Conservation (phyloP, 2,888 invertebrate genomes). For the Acronicta aceris region DNA sequence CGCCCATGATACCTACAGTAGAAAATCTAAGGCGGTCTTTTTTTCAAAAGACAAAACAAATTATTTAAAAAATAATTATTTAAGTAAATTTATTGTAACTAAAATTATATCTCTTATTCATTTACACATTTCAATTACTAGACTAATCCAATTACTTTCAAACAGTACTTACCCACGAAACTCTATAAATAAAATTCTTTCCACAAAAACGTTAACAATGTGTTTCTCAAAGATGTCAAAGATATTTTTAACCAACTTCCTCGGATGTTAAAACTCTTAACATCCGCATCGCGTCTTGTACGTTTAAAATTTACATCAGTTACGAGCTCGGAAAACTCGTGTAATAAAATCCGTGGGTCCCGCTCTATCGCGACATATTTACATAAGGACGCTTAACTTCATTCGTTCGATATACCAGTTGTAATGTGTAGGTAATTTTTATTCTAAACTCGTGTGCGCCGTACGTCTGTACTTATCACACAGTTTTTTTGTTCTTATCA, state of each 20-base stretch:
- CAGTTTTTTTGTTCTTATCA: slow-evolving; percentile 37
- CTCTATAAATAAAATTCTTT: slow-evolving; percentile 3
- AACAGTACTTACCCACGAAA: neutral
- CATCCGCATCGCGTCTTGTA: slow-evolving; percentile 46
- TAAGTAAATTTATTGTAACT: no score
- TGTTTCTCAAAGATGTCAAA: slow-evolving; percentile 16
- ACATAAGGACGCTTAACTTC: slow-evolving; percentile 53
- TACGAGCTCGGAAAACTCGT: slow-evolving; percentile 40
- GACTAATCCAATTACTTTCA: neutral
- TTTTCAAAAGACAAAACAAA: no score
- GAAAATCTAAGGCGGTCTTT: no score
- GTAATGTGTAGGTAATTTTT: slow-evolving; percentile 51
- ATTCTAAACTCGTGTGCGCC: slow-evolving; percentile 48
- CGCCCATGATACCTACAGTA: no score
- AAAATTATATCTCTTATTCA: no score
- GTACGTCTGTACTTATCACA: slow-evolving; percentile 47
- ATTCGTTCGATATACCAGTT: slow-evolving; percentile 53
- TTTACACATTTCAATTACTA: neutral
- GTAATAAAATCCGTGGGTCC: slow-evolving; percentile 50
- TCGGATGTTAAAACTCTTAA: slow-evolving; percentile 45
- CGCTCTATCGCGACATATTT: slow-evolving; percentile 54
- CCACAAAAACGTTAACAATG: slow-evolving; percentile 21
- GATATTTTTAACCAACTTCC: slow-evolving; percentile 45
- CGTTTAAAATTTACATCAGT: slow-evolving; percentile 57
- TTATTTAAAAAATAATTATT: no score